Evolutionary conservation across 2,888 invertebrate species (phyloP), one percentile per base, ranked within the genome.

Genomic region (Apamea crenata): DNA sequence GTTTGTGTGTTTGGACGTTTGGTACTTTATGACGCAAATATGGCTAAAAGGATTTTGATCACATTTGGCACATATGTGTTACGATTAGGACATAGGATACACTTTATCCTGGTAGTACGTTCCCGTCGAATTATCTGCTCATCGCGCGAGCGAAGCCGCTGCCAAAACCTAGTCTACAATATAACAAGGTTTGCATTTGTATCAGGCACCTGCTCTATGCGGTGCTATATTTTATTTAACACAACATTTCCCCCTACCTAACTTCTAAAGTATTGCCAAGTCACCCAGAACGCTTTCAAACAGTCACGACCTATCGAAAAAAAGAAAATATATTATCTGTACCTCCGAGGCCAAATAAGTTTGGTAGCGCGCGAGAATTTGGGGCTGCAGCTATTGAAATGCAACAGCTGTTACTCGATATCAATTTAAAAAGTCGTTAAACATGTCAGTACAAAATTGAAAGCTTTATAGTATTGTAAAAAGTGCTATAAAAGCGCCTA

Each of bases 351-450:
- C 76, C 68, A 77, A 85, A 83, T 74, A 85, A 77, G 79, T 85
- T 85, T 50, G 50, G 63, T n/a, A 67, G 72, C 67, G 70, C 44
- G 76, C 75, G 66, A 74, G 76, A 78, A 82, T 79, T 74, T 75
- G n/a, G 56, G 53, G 67, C 65, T 75, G 75, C 76, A 83, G 75
- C 80, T 47, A 83, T 85, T 78, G 78, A 75, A 86, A 86, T 80
- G 83, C 77, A 86, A 86, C 86, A 86, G 85, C 85, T 77, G 85
- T 70, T 82, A 85, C 70, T 78, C 73, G 44, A 82, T 80, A 82
- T 74, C 78, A 81, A 81, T 85, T 87, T 79, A 74, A 77, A 83
- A 87, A 77, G 77, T 79, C 87, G 77, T 87, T 85, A 87, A 85
- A 74, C 74, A 74, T 72, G 82, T 78, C 85, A 74, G 78, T 71